These are phyloP conservation scores for Teinopalpus imperialis DNA, from an alignment of 2,888 invertebrate species.

Conservation along the genomic window DNA sequence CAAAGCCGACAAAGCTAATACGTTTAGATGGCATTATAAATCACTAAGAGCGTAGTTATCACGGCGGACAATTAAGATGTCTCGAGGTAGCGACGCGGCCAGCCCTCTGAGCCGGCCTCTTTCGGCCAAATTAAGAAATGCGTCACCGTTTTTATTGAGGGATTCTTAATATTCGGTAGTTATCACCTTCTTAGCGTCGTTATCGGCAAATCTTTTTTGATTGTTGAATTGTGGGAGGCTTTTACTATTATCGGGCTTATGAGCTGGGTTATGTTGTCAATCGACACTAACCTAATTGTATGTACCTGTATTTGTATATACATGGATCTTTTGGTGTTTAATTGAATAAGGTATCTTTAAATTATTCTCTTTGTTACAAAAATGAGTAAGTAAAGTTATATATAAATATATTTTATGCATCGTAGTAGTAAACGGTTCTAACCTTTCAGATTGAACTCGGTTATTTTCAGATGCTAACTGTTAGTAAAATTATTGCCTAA, in stretches of 20 bases:
- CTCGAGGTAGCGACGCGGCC: conserved; percentile 34
- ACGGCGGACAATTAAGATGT: conserved; percentile 73
- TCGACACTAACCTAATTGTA: too few relatives aligned
- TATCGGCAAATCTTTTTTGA: conserved; percentile 12
- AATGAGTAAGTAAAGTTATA: too few relatives aligned
- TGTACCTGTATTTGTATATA: too few relatives aligned
- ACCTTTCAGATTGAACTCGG: too few relatives aligned
- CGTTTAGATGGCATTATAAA: conserved; percentile 70
- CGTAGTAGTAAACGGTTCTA: too few relatives aligned
- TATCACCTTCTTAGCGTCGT: conserved; percentile 12
- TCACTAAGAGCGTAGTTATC: conserved; percentile 66
- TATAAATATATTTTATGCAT: too few relatives aligned
- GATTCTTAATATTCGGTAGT: conserved; percentile 18
- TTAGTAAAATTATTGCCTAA: too few relatives aligned
- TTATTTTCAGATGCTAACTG: too few relatives aligned
- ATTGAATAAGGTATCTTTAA: too few relatives aligned
- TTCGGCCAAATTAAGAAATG: conserved; percentile 38
- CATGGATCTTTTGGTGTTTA: too few relatives aligned
- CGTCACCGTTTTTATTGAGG: conserved; percentile 37
- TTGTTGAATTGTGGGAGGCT: neutral
- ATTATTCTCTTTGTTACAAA: too few relatives aligned
- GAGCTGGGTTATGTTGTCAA: neutral
- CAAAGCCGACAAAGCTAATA: conserved; percentile 74
- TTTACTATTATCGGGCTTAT: conserved; percentile 6
- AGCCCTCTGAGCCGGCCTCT: conserved; percentile 25